Evolutionary conservation across 2,888 invertebrate species (phyloP), one percentile per base, ranked within the genome.

Genomic region (Papilio elwesi): DNA sequence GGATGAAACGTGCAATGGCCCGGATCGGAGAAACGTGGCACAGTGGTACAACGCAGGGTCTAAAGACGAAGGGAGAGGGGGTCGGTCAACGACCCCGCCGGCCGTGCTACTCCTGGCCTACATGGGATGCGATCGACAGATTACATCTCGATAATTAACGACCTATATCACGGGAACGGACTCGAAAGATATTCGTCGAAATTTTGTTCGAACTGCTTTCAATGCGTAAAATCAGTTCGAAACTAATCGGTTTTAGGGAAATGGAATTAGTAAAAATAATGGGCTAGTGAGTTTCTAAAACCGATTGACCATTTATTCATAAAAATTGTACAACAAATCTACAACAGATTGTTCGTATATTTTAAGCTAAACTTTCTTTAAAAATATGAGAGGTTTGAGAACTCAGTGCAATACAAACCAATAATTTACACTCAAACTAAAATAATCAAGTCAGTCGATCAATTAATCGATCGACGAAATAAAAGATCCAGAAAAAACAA

Each of bases 31-130:
- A 91, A 90, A 90, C 87, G 90, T 88, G 84, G 87, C 83, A 36
- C 13, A 59, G 38, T 43, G 43, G 43, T 38, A 38, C 38, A 83
- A 81, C 82, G 81, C 83, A 87, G 87, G 87, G 89, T 85, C 85
- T 84, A 83, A 81, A 85, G 84, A 77, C 73, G 79, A 81, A 75
- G 77, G 78, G 79, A 78, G 79, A 83, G 81, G 82, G 83, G 84
- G 74, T 71, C 84, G 92, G 91, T 88, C 91, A 81, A 81, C 74
- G 90, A 91, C 85, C 93, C 80, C 80, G 74, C 80, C 85, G 90
- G 82, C 91, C 90, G 82, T 92, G 89, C 87, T 86, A 87, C 91
- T 92, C 90, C 90, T 93, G 88, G 90, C 92, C 93, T 90, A 93
- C 89, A 87, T 91, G 83, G 49, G 74, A 77, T 78, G 47, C 76